Percentiles rank a stretch among this genome's conserved stretches.
phyloP scores from a whole-genome alignment of 2,113 vertebrate genomes.

The Callopanchax toddi region DNA sequence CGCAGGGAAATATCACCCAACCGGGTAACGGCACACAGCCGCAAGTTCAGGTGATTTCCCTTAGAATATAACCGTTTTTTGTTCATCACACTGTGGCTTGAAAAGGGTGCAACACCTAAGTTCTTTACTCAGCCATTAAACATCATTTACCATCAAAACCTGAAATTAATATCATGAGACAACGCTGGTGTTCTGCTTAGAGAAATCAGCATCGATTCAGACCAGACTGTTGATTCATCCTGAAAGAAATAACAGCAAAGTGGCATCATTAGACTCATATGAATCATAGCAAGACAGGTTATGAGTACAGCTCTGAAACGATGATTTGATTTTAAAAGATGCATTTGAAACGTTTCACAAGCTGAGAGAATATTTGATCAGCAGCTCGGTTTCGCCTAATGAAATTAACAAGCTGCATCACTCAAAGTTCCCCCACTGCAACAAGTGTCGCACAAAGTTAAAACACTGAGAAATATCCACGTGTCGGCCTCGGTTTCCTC shows the following conservation, averaged over 20 bases:
- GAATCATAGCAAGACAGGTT: slow-evolving; percentile 1
- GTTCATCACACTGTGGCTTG: slow-evolving; percentile 4
- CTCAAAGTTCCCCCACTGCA: background rate
- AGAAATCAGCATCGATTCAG: background rate
- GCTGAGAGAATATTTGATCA: slow-evolving; percentile 13
- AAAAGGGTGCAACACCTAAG: background rate
- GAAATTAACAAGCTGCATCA: background rate
- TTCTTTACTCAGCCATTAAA: slow-evolving; percentile 7
- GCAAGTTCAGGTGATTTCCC: slow-evolving; percentile 21
- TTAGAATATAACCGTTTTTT: slow-evolving; percentile 1
- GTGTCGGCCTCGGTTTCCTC: slow-evolving; percentile 22
- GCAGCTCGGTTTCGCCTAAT: slow-evolving; percentile 12
- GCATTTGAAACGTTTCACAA: background rate
- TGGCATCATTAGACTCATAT: background rate
- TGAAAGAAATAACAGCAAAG: background rate
- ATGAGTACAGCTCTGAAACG: background rate
- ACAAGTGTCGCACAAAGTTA: background rate
- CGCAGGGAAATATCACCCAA: too few relatives aligned
- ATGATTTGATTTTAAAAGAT: background rate
- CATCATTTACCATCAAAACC: slow-evolving; percentile 5
- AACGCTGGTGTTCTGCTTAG: background rate
- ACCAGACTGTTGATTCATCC: background rate
- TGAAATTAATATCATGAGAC: background rate
- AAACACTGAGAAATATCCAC: background rate
- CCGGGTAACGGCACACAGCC: too few relatives aligned